phyloP scores from a whole-genome alignment of 2,888 invertebrate species.

The Andricus quercusramuli region DNA sequence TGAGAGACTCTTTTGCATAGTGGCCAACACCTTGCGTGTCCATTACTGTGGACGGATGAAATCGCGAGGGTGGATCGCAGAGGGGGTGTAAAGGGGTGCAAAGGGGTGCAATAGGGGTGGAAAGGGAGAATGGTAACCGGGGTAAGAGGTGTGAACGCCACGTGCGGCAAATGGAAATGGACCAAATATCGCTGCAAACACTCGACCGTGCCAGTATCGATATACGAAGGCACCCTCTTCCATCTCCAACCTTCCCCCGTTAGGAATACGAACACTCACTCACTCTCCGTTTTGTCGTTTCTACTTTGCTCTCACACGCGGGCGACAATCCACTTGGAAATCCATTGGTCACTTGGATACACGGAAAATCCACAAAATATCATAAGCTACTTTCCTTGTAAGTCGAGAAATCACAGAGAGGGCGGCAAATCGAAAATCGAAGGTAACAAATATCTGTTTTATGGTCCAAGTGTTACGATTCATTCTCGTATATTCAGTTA shows the following conservation, averaged over 20 bases:
- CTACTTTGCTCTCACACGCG: constrained; percentile 36
- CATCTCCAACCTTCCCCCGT: constrained; percentile 56
- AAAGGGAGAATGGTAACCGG: constrained; percentile 57
- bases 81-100: neutral
- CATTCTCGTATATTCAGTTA: constrained; percentile 3
- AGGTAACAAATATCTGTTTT: constrained; percentile 34
- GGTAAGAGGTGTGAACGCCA: constrained; percentile 74
- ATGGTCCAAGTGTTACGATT: neutral
- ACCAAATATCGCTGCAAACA: constrained; percentile 77
- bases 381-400: constrained; percentile 68
- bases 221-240: constrained; percentile 71
- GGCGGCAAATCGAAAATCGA: constrained; percentile 29
- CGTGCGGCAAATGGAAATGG: constrained; percentile 77
- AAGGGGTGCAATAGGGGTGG: constrained; percentile 28
- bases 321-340: constrained; percentile 64
- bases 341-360: constrained; percentile 73
- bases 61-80: constrained; percentile 42
- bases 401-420: constrained; percentile 56
- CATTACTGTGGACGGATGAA: constrained; percentile 67
- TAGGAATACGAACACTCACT: constrained; percentile 42
- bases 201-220: constrained; percentile 73
- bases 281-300: constrained; percentile 52
- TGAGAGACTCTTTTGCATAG: constrained; percentile 56
- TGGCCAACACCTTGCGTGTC: constrained; percentile 74
- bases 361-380: constrained; percentile 74